Evolutionary conservation across 1,140 invertebrate genomes (phyloP).

Genomic region (Papilio machaon): DNA sequence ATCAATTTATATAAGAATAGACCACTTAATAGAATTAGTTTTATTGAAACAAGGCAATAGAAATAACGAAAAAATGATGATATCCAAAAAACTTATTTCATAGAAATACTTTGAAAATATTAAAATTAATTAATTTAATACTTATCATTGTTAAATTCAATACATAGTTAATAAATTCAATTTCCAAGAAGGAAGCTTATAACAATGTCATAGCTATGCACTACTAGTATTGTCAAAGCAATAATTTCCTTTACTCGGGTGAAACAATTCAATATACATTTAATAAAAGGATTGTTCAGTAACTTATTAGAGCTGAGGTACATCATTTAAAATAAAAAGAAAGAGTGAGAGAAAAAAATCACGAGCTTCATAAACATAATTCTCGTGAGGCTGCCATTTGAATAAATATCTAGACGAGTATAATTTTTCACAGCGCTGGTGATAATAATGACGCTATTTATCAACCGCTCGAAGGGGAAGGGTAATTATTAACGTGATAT

Average conservation of each 20-base stretch:
- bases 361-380: constrained; percentile 58
- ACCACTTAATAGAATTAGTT: too few relatives aligned
- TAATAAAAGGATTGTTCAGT: constrained; percentile 41
- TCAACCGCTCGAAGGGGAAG: constrained; percentile 73
- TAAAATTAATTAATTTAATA: not conserved
- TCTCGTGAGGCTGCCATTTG: constrained; percentile 67
- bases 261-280: constrained; percentile 35
- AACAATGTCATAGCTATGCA: constrained; percentile 5
- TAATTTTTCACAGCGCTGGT: constrained; percentile 74
- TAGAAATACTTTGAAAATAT: constrained; percentile 50
- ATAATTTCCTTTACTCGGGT: constrained; percentile 32
- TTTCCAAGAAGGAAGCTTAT: constrained; percentile 16
- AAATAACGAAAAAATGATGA: not conserved
- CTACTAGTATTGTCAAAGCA: constrained; percentile 21
- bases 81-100: not conserved
- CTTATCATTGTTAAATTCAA: not conserved
- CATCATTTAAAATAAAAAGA: constrained; percentile 47
- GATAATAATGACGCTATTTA: constrained; percentile 80
- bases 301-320: constrained; percentile 42
- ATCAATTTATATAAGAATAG: too few relatives aligned
- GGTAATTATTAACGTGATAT: constrained; percentile 80
- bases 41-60: not conserved
- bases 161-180: not conserved
- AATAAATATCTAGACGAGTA: constrained; percentile 73
- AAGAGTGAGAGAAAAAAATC: constrained; percentile 50